Conservation (phyloP, 92 coral and sea anemone genomes). For the Epizoanthus fatuus region DNA sequence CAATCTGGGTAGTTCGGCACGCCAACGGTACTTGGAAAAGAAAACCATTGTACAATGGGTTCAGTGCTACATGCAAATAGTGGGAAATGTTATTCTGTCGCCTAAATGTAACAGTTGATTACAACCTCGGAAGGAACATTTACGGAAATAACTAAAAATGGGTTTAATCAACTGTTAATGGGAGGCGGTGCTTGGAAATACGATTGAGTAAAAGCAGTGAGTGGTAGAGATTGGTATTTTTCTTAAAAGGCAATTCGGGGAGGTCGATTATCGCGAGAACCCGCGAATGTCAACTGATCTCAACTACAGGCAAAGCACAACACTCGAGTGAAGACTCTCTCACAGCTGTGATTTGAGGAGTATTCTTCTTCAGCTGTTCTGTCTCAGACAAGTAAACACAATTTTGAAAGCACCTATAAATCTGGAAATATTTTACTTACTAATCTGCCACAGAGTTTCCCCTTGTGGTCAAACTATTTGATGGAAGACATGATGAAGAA, state of each 20-base stretch:
- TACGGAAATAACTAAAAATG: conserved; percentile 25
- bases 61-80: background rate
- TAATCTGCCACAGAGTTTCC: background rate
- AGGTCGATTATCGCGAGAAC: background rate
- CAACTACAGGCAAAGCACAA: background rate
- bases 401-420: background rate
- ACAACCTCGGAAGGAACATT: conserved; percentile 9
- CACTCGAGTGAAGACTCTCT: background rate
- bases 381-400: background rate
- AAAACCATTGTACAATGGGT: background rate
- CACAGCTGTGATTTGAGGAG: too few species aligned
- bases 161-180: conserved; percentile 35
- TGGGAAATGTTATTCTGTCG: too few species aligned
- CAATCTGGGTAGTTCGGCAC: conserved; percentile 19
- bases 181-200: conserved; percentile 41
- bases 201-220: conserved; percentile 24
- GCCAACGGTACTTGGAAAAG: background rate
- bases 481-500: conserved; percentile 2
- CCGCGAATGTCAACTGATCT: background rate
- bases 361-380: too few species aligned
- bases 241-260: background rate
- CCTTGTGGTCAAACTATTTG: background rate
- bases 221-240: background rate
- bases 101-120: background rate
- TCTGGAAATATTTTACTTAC: background rate